phyloP scores from a whole-genome alignment of 2,888 invertebrate species.

The Unio pictorum region DNA sequence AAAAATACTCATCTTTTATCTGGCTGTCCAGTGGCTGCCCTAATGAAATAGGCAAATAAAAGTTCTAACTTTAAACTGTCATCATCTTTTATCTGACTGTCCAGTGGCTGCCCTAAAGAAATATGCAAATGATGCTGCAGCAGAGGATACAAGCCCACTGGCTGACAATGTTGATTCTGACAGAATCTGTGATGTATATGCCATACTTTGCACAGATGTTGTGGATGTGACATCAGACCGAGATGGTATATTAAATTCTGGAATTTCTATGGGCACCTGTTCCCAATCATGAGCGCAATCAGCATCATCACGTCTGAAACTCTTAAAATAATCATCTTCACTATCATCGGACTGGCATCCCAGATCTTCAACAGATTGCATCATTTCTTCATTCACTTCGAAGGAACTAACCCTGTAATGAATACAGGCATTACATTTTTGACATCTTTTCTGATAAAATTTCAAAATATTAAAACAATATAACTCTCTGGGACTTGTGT shows the following conservation, averaged over 20 bases:
- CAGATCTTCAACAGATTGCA: conserved; percentile 78
- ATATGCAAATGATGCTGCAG: conserved; percentile 86
- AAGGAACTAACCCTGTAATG: conserved; percentile 42
- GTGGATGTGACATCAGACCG: conserved; percentile 19
- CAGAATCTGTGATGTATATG: conserved; percentile 30
- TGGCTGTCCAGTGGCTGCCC: conserved; percentile 16
- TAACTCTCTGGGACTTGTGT: too few species aligned
- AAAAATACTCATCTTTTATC: conserved; percentile 24
- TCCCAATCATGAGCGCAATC: conserved; percentile 85
- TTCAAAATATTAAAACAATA: background rate
- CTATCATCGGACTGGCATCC: conserved; percentile 73
- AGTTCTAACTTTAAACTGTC: background rate
- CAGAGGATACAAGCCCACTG: conserved; percentile 84
- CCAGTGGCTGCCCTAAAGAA: conserved; percentile 76
- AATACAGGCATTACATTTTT: background rate
- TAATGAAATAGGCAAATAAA: conserved; percentile 83
- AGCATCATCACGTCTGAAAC: conserved; percentile 77
- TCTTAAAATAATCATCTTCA: conserved; percentile 72
- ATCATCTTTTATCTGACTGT: conserved; percentile 30
- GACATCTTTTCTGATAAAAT: background rate
- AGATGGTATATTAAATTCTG: conserved; percentile 34
- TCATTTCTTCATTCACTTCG: conserved; percentile 76
- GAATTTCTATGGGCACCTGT: conserved; percentile 74
- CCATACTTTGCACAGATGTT: conserved; percentile 15
- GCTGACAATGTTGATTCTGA: conserved; percentile 73